Conservation (phyloP, 2,113 vertebrate species). For the Chloropsis cyanopogon region DNA sequence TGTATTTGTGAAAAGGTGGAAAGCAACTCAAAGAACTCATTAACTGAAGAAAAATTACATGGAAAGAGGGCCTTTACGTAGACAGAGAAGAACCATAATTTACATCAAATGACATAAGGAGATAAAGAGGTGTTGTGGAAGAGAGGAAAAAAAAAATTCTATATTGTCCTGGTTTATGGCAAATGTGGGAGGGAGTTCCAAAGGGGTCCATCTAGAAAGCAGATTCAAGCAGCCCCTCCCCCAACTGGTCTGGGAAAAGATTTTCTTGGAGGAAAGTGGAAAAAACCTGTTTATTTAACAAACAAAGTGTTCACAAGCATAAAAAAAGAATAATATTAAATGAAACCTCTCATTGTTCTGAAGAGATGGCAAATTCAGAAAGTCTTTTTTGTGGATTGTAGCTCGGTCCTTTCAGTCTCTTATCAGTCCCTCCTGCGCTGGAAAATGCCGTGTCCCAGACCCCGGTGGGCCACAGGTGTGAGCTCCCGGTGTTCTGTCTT, state of each 20-base stretch:
- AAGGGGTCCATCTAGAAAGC: neutral
- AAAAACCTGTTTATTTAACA: neutral
- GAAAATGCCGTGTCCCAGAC: neutral
- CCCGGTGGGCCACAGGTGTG: neutral
- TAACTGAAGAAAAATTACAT: neutral
- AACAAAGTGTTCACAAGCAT: neutral
- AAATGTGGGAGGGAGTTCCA: neutral
- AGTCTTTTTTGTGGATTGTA: neutral
- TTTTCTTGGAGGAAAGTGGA: neutral
- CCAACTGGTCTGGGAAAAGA: neutral
- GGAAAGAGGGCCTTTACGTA: neutral
- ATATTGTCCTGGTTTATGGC: neutral
- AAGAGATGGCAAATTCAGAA: neutral
- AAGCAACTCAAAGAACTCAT: neutral
- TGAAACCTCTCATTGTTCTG: neutral
- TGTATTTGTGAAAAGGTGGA: neutral
- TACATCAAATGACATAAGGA: neutral
- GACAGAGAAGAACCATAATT: neutral
- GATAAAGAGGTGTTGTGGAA: neutral
- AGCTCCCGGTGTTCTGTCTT: neutral
- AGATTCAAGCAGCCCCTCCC: neutral
- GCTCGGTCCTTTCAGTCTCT: neutral
- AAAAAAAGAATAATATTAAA: neutral
- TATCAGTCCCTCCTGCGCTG: neutral
- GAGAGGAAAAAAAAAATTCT: accelerated